Conservation (phyloP, 2,113 vertebrate species). For the Cricetomys ansorgei region DNA sequence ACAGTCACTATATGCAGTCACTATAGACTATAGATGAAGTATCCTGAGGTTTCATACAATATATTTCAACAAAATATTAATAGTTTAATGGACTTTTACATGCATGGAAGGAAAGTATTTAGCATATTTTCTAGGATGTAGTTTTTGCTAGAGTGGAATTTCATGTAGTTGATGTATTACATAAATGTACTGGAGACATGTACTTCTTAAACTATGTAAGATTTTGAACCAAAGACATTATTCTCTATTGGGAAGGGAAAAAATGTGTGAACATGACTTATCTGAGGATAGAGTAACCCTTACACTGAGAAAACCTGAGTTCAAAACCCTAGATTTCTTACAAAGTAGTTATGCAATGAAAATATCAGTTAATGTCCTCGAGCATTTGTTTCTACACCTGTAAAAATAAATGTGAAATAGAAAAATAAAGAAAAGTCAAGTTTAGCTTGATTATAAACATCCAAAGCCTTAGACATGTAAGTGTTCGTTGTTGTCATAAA, state of each 20-base stretch:
- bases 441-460: not conserved
- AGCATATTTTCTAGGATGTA: not conserved
- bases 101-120: not conserved
- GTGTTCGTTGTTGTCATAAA: not conserved
- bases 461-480: not conserved
- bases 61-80: not conserved
- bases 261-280: not conserved
- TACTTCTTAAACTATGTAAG: not conserved
- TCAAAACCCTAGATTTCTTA: not conserved
- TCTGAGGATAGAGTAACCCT: not conserved
- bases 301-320: not conserved
- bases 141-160: not conserved
- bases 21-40: not conserved
- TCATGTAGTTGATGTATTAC: not conserved
- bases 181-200: not conserved
- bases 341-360: not conserved
- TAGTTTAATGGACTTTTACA: not conserved
- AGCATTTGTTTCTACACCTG: not conserved
- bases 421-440: not conserved
- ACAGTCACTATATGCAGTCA: no score
- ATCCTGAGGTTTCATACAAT: not conserved
- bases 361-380: not conserved
- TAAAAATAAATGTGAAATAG: slow-evolving; percentile 3
- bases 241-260: not conserved
- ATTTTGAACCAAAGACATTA: not conserved